phyloP scores from a whole-genome alignment of 2,113 vertebrate species.

The Chlorodrepanis virens region DNA sequence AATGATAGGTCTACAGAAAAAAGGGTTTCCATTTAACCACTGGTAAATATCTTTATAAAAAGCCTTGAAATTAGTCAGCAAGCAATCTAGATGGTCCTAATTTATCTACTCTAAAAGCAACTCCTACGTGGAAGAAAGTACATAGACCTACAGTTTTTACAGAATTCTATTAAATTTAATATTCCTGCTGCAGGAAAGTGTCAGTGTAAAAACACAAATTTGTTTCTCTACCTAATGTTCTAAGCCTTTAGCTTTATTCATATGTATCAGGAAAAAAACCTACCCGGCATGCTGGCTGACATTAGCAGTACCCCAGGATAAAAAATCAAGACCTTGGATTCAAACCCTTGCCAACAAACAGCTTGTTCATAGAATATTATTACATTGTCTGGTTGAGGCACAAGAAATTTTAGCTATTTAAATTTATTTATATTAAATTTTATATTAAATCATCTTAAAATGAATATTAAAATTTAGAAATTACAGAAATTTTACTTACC shows the following conservation, averaged over 20 bases:
- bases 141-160: background rate
- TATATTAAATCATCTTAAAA: background rate
- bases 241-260: background rate
- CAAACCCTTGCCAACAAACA: background rate
- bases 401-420: background rate
- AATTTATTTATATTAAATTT: background rate
- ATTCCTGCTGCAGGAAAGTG: background rate
- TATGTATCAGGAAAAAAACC: background rate
- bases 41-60: background rate
- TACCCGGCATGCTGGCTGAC: background rate
- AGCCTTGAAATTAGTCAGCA: background rate
- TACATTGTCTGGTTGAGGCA: accelerated
- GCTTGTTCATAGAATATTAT: background rate
- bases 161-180: background rate
- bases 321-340: background rate
- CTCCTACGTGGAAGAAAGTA: accelerated
- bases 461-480: background rate
- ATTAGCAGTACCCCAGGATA: background rate
- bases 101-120: background rate
- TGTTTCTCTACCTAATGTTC: background rate
- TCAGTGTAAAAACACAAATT: background rate
- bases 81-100: background rate
- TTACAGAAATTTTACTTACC: background rate
- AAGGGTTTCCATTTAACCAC: background rate
- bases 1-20: background rate